Evolutionary conservation across 2,888 invertebrate species (phyloP), one percentile per base, ranked within the genome.

Genomic region (Pristionchus japonicus): DNA sequence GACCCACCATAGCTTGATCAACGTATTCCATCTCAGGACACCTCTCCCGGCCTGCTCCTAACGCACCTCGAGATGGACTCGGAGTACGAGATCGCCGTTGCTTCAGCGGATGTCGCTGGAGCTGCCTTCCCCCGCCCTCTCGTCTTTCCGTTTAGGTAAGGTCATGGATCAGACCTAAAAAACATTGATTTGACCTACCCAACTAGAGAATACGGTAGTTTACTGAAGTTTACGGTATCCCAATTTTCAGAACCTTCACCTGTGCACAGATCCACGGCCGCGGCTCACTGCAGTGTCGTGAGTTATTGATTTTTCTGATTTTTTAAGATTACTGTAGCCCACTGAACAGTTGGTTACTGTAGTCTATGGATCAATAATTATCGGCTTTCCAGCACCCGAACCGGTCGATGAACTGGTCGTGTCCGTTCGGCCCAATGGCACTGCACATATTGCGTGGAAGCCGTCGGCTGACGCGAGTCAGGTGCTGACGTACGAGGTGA

Each of bases 331-430:
- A 67, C 67, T 27, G 27, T 67, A 67, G 49, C 49, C 37, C 43
- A 11, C 7, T 43, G 43, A 43, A 57, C 57, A 4, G n/a, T 23
- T 4, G 57, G 27, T 43, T 43, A 0, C 77, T 20, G n/a, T n/a
- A 43, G n/a, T 1, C n/a, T n/a, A n/a, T n/a, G n/a, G n/a, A n/a
- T n/a, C n/a, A n/a, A n/a, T n/a, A n/a, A n/a, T n/a, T n/a, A n/a
- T n/a, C n/a, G n/a, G n/a, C n/a, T n/a, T n/a, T n/a, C n/a, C 88
- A 93, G 93, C 93, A 0, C 94, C 94, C 15, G 94, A 94, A 87
- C 91, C 93, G 17, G 92, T 94, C 3, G 77, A 90, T 23, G 90
- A 93, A 49, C 89, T 94, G 43, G 89, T 90, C 37, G 91, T 94
- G 3, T 89, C 88, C 4, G 87, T 92, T 15, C 89, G 89, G 67